Percentiles rank a stretch among this genome's conserved stretches.
phyloP scores from a whole-genome alignment of 2,888 invertebrate genomes.

The Hydraecia micacea region DNA sequence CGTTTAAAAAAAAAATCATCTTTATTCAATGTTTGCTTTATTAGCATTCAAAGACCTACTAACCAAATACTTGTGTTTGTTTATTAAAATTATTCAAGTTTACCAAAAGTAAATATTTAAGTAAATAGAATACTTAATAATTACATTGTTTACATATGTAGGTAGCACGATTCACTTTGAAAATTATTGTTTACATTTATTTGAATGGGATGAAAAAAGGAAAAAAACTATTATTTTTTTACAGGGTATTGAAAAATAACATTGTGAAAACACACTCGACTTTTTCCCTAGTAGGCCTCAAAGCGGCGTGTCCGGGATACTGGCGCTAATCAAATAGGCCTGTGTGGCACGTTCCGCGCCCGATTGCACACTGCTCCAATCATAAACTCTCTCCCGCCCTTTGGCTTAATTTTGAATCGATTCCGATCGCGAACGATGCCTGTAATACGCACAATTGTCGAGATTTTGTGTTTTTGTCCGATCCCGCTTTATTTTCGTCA shows the following conservation, averaged over 20 bases:
- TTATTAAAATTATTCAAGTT: background rate
- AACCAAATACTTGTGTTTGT: background rate
- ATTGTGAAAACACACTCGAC: background rate
- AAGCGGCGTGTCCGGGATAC: slow-evolving; percentile 36
- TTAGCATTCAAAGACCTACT: background rate
- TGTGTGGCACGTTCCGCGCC: slow-evolving; percentile 64
- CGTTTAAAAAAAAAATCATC: background rate
- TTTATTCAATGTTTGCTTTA: background rate
- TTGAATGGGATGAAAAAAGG: background rate
- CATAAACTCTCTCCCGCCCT: slow-evolving; percentile 65
- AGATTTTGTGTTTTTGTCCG: slow-evolving; percentile 25
- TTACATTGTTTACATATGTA: background rate
- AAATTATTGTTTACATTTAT: background rate
- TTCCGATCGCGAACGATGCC: slow-evolving; percentile 37
- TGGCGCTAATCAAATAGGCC: slow-evolving; percentile 74
- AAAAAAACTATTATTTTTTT: background rate
- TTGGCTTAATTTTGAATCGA: slow-evolving; percentile 63
- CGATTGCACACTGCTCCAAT: slow-evolving; percentile 70
- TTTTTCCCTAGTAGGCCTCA: slow-evolving; percentile 44
- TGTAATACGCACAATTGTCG: slow-evolving; percentile 42
- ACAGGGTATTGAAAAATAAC: background rate
- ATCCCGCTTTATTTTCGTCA: slow-evolving; percentile 27
- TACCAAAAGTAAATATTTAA: too few relatives aligned
- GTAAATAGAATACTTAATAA: background rate
- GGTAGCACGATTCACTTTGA: background rate